phyloP scores from a whole-genome alignment of 2,888 invertebrate species.

The Drosophila barbarae region DNA sequence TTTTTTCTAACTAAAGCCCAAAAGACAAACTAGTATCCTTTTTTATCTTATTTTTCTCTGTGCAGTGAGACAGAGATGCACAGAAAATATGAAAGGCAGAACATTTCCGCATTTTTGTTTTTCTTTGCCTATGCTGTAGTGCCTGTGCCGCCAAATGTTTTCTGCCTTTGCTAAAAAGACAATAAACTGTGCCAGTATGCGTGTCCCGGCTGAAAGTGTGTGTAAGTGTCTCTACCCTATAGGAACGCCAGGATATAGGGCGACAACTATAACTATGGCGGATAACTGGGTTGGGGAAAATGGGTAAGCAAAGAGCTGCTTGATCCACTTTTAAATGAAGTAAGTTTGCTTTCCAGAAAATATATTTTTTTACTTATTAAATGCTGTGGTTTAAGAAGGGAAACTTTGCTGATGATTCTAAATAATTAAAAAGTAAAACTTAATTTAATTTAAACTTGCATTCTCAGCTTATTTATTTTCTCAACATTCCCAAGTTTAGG shows the following conservation, averaged over 20 bases:
- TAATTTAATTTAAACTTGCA: not conserved
- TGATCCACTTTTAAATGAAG: constrained; percentile 26
- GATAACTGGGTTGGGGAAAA: constrained; percentile 18
- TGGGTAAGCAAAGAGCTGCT: constrained; percentile 30
- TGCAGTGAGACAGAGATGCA: not conserved
- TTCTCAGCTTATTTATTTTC: not conserved
- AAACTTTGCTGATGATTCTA: not conserved
- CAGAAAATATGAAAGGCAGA: constrained; percentile 19
- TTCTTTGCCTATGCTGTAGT: constrained; percentile 39
- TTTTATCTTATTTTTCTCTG: not conserved
- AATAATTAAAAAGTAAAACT: not conserved
- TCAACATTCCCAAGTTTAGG: not conserved
- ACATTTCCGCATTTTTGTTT: constrained; percentile 66
- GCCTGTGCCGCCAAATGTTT: constrained; percentile 63
- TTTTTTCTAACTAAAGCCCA: too few species aligned
- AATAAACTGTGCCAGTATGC: constrained; percentile 63
- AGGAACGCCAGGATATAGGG: constrained; percentile 21
- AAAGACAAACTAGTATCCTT: accelerated
- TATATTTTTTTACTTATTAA: constrained; percentile 19
- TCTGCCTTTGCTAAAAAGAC: constrained; percentile 60
- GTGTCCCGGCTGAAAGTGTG: constrained; percentile 23
- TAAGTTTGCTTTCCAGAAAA: constrained; percentile 8
- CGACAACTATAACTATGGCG: constrained; percentile 18
- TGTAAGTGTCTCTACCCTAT: constrained; percentile 21
- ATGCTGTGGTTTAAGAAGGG: not conserved